Evolutionary conservation across 1,140 invertebrate species (phyloP), one percentile per base, ranked within the genome.

Genomic region (Eumeta japonica): DNA sequence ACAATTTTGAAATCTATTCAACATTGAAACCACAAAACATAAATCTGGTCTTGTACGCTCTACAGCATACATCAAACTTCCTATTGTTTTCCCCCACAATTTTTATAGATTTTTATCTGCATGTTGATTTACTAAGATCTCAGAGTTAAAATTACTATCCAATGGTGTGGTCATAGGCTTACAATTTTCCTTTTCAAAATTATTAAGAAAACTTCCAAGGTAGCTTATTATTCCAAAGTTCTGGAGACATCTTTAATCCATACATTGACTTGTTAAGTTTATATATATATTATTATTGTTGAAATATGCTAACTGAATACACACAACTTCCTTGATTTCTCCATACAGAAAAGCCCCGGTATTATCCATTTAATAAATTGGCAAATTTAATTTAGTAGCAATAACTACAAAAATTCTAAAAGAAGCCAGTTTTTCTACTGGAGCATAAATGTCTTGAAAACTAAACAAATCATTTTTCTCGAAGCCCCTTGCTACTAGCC

Each of bases 401-500:
- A 38, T 30, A 10, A 28, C 12, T 14, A 38, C 11, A 14, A 38
- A 32, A 5, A 33, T 3, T 38, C 28, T n/a, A 39, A 53, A 47
- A 9, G 49, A 46, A 9, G 39, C n/a, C 15, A 55, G 39, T 17
- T 49, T 51, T 7, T 42, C 45, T n/a, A 56, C 48, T 2, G 54
- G 50, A 10, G 48, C 20, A 41, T 54, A 52, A 10, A 47, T 36
- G 11, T 45, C 31, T n/a, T n/a, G n/a, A n/a, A n/a, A n/a, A 15
- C 37, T 31, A 28, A 43, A 35, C 10, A 48, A 40, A 41, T 24
- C 10, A 15, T 38, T 16, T 20, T 56, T 50, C 24, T 56, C 42
- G 37, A 56, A 56, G 0, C 50, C 47, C 12, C 49, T 40, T 0
- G 49, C 52, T 1, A 52, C 52, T 10, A 55, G 28, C 3, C 49